Conservation (phyloP, 2,797 vertebrate species). For the Synaphobranchus kaupii region DNA sequence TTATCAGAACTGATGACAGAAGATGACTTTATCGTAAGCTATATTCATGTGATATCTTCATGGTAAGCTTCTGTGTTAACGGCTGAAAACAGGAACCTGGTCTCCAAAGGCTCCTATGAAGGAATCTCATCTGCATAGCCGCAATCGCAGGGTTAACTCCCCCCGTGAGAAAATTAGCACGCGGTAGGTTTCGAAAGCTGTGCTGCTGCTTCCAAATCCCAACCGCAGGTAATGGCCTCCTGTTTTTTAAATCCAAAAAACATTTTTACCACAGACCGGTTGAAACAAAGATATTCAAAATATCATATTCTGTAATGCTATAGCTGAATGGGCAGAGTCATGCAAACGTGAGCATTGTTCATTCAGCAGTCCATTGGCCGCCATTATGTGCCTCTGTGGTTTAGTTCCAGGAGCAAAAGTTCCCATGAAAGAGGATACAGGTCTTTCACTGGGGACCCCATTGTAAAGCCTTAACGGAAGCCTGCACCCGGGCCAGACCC, state of each 20-base stretch:
- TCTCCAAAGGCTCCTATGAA: neutral
- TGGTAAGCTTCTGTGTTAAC: neutral
- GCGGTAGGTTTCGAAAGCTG: conserved; percentile 1
- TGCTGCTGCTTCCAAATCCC: neutral
- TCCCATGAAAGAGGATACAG: conserved; percentile 72
- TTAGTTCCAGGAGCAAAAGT: conserved; percentile 53
- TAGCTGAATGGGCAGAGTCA: conserved; percentile 6
- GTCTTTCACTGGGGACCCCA: conserved; percentile 60
- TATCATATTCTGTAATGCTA: neutral
- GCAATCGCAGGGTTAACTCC: conserved; percentile 34
- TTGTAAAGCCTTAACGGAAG: conserved; percentile 57
- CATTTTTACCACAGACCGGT: neutral
- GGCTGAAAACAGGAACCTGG: neutral
- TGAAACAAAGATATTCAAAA: neutral
- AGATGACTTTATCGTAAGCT: neutral
- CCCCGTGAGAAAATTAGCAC: conserved; percentile 45
- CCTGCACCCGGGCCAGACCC: conserved; percentile 38
- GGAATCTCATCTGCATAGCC: neutral
- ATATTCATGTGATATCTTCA: neutral
- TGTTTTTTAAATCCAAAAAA: neutral
- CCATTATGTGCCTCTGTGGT: conserved; percentile 35
- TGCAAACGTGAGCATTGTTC: conserved; percentile 30
- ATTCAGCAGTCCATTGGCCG: conserved; percentile 9
- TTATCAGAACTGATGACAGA: neutral
- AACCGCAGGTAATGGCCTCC: neutral